phyloP scores from a whole-genome alignment of 2,113 vertebrate species.

The Vireo altiloquus region DNA sequence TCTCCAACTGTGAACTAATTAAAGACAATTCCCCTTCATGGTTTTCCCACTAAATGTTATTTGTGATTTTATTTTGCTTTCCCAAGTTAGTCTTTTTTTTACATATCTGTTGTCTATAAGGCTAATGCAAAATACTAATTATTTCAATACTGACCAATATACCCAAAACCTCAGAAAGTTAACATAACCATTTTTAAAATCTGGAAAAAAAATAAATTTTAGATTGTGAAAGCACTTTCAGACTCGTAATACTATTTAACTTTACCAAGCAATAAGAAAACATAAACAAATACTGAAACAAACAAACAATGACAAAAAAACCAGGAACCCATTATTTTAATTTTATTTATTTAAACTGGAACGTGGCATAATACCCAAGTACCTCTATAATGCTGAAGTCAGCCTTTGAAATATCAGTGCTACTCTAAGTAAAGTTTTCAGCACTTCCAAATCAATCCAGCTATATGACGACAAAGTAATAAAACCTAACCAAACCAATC shows the following conservation, averaged over 20 bases:
- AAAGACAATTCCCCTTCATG: conserved; percentile 81
- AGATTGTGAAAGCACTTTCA: not conserved
- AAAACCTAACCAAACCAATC: not conserved
- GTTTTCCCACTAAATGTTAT: conserved; percentile 74
- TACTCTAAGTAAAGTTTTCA: not conserved
- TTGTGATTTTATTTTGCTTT: conserved; percentile 80
- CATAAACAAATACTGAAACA: not conserved
- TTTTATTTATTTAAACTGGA: not conserved
- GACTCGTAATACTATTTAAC: not conserved
- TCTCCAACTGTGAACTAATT: conserved; percentile 85
- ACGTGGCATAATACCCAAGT: not conserved
- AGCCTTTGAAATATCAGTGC: not conserved
- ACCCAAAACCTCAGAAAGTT: not conserved
- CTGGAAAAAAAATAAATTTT: not conserved
- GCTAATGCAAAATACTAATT: conserved; percentile 47
- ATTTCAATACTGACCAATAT: conserved; percentile 3
- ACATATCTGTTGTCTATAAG: conserved; percentile 35
- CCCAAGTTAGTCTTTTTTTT: conserved; percentile 66
- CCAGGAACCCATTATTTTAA: not conserved
- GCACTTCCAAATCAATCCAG: not conserved
- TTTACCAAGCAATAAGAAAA: not conserved
- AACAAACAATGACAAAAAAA: not conserved
- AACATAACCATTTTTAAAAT: not conserved
- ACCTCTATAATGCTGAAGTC: not conserved
- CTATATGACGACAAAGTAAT: not conserved